Evolutionary conservation across 2,113 vertebrate genomes (phyloP).

Genomic region (mouse (Mus musculus)): GRCm39 chr16:59726501-59727000

Average conservation of each 20-base stretch:
- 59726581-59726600: not conserved
- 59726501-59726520: not conserved
- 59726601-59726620: not conserved
- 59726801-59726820: not conserved
- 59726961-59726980: not conserved
- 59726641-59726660: not conserved
- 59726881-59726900: not conserved
- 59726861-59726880: not conserved
- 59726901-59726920: not conserved
- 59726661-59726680: not conserved
- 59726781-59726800: not conserved
- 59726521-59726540: not conserved
- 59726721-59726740: not conserved
- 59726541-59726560: slow-evolving; percentile 23
- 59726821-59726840: not conserved
- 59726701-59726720: not conserved
- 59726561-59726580: slow-evolving; percentile 26
- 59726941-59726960: not conserved
- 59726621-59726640: not conserved
- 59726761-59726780: not conserved
- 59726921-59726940: not conserved
- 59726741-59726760: not conserved
- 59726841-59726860: not conserved
- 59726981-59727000: not conserved
- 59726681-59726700: not conserved